Base-by-base conservation (phyloP, 2,797 vertebrate species). In the Danio tinwini region DNA sequence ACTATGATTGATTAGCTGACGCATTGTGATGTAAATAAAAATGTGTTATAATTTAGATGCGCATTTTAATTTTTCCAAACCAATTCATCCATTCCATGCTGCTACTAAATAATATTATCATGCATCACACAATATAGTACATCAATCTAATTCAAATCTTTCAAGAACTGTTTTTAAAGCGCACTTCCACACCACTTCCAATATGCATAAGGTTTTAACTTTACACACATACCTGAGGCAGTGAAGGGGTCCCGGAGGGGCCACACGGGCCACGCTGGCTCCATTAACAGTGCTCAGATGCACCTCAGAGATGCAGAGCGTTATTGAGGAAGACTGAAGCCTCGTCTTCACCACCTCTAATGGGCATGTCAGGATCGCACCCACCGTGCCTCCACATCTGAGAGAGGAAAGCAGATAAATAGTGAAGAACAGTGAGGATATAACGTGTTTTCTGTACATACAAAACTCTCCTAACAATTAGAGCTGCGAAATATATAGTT, bases 261-360 rank as follows among this genome's bases (percentile, higher is more conserved):
- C 95, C 80, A 98, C 91, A 80, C 95, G 93, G 67, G 96, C 92
- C 37, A 98, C 91, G 0, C 94, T 93, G 86, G 96, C 92, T 85
- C 97, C 97, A 53, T 95, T 96, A 86, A 98, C 93, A 6, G 96
- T 94, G 89, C 91, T 96, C 80, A 99, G 94, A 86, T 98, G 96
- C 84, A 99, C 96, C 92, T 96, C 95, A 92, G 97, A 97, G 88
- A 99, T 91, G 71, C 97, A 98, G 3, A 98, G 89, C 0, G 95
- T 96, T 87, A 99, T 89, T 59, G 96, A 94, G 5, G 98, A 99
- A 2, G 98, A 98, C 91, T 99, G 98, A 82, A 99, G 89, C 29
- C 98, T 94, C 55, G 98, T 99, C 90, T 99, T 99, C 77, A 99
- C 97, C 91, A 99, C 98, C 93, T 99, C 98, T 88, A 99, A 92